Conservation (phyloP, 1,140 invertebrate species). For the Macrobrachium nipponense region DNA sequence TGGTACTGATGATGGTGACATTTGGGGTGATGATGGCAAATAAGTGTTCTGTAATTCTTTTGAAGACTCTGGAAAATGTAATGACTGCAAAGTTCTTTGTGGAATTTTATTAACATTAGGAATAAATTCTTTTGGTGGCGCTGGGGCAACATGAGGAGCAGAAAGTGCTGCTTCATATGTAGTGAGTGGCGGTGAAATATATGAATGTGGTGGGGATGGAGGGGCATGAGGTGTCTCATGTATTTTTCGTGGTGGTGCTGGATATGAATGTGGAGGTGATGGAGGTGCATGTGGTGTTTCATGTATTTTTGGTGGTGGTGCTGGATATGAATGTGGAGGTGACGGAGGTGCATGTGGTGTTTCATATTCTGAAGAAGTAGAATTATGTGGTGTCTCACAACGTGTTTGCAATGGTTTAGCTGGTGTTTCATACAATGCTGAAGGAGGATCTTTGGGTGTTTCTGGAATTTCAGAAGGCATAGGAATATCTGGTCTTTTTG, state of each 20-base stretch:
- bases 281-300: too few species aligned
- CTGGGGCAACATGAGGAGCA: neutral
- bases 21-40: neutral
- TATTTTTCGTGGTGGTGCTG: too few species aligned
- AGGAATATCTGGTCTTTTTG: conserved; percentile 14
- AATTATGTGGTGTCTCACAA: too few species aligned
- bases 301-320: too few species aligned
- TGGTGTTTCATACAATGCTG: neutral
- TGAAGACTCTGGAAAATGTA: too few species aligned
- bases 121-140: neutral
- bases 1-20: neutral
- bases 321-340: too few species aligned
- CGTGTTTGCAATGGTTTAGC: neutral
- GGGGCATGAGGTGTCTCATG: neutral
- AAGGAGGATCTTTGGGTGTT: neutral
- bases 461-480: neutral
- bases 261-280: too few species aligned
- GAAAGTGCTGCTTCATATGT: neutral
- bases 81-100: too few species aligned
- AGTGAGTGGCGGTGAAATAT: neutral
- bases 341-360: too few species aligned
- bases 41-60: neutral
- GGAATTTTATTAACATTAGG: too few species aligned
- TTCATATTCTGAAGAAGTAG: too few species aligned
- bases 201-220: neutral